Percentiles rank a stretch among this genome's conserved stretches.
These are phyloP conservation scores for Pachypanchax playfairii DNA, from an alignment of 2,113 vertebrate genomes.

Conservation along the genomic window DNA sequence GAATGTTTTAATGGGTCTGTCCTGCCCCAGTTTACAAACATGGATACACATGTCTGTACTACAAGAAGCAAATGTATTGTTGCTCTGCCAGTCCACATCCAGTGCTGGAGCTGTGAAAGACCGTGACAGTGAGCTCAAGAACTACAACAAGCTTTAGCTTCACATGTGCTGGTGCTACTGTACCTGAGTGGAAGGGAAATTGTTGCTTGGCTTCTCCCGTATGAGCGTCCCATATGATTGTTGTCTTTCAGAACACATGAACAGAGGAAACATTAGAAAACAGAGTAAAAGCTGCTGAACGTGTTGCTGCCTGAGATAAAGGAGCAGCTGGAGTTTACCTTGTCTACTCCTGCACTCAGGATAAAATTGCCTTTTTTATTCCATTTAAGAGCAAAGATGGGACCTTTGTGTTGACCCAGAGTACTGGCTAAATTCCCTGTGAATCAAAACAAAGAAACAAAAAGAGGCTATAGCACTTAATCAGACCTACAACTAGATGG, in stretches of 20 bases:
- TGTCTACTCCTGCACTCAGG: constrained; percentile 97
- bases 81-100: constrained; percentile 99
- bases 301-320: background rate
- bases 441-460: constrained; percentile 53
- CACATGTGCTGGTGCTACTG: background rate
- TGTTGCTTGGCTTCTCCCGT: constrained; percentile 98
- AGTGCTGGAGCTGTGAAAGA: constrained; percentile 87
- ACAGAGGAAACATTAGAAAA: background rate
- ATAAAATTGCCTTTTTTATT: constrained; percentile 99
- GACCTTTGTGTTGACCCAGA: constrained; percentile 98
- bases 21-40: constrained; percentile 96
- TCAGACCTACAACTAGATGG: constrained; percentile 36
- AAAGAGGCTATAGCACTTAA: background rate
- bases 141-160: too few species aligned
- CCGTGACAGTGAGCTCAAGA: background rate
- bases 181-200: constrained; percentile 99
- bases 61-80: constrained; percentile 98
- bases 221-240: constrained; percentile 99
- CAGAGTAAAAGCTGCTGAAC: background rate
- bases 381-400: constrained; percentile 99
- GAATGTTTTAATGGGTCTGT: constrained; percentile 98
- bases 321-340: constrained; percentile 80
- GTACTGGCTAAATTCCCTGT: constrained; percentile 97
- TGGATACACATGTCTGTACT: constrained; percentile 99
- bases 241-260: constrained; percentile 82